Conservation (phyloP, 2,888 invertebrate species). For the Oxycera nigricornis region DNA sequence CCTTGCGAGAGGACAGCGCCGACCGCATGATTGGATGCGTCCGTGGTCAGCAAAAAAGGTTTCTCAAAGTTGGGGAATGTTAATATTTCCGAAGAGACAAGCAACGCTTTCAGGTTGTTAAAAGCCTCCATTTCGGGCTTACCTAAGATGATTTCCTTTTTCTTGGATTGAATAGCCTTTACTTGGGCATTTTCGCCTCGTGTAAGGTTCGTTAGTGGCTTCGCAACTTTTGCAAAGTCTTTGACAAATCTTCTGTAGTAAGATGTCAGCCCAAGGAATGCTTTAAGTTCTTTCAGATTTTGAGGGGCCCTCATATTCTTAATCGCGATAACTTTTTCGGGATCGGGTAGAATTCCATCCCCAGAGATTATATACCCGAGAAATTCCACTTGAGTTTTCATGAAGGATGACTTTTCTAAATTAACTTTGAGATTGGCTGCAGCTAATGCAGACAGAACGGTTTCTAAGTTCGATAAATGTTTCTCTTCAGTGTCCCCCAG, state of each 20-base stretch:
- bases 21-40: background rate
- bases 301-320: background rate
- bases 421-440: background rate
- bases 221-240: no score
- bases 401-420: no score
- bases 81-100: constrained; percentile 12
- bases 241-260: background rate
- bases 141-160: no score
- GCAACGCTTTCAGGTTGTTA: no score
- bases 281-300: background rate
- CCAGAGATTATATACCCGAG: background rate
- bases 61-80: constrained; percentile 2
- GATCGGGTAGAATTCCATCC: background rate
- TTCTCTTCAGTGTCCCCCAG: no score
- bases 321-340: no score
- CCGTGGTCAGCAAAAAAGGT: background rate
- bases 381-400: no score
- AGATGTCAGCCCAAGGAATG: background rate
- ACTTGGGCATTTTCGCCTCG: constrained; percentile 9
- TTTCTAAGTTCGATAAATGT: no score
- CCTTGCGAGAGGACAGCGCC: background rate
- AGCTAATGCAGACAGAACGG: background rate
- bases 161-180: no score
- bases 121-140: no score
- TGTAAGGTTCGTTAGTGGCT: constrained; percentile 32